phyloP scores from a whole-genome alignment of 2,797 vertebrate genomes.

The Phyllotis vaccarum region DNA sequence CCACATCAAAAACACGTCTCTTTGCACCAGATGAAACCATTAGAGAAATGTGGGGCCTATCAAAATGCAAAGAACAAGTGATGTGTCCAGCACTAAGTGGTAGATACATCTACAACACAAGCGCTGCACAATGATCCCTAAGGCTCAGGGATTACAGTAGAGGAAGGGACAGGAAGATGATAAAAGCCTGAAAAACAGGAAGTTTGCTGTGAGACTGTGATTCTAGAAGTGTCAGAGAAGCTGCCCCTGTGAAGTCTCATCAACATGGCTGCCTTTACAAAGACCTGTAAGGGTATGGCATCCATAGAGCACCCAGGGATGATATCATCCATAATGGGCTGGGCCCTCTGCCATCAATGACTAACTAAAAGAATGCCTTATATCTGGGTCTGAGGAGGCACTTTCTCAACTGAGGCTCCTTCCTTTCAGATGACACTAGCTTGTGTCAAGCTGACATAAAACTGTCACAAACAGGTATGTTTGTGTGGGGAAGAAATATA shows the following conservation, averaged over 20 bases:
- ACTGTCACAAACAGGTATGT: not conserved
- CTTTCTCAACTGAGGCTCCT: not conserved
- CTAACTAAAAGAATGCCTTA: not conserved
- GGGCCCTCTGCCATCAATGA: not conserved
- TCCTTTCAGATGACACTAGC: not conserved
- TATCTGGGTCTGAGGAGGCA: not conserved
- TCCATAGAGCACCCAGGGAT: not conserved
- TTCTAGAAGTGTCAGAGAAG: too few species aligned
- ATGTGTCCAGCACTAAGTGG: not conserved
- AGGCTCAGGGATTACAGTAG: not conserved
- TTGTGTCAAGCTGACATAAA: not conserved
- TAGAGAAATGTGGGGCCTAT: not conserved
- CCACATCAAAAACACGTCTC: not conserved
- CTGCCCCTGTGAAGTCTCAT: too few species aligned
- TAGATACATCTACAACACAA: not conserved
- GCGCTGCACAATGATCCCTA: not conserved
- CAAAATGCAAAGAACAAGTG: not conserved
- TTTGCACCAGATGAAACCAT: not conserved
- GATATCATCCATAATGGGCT: too few species aligned
- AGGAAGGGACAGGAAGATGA: too few species aligned
- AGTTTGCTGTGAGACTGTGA: not conserved
- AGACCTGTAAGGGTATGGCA: too few species aligned
- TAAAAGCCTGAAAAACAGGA: not conserved
- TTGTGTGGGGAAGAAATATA: not conserved
- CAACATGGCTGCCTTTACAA: too few species aligned